phyloP scores from a whole-genome alignment of 2,797 vertebrate genomes.

The Megaceryle alcyon region DNA sequence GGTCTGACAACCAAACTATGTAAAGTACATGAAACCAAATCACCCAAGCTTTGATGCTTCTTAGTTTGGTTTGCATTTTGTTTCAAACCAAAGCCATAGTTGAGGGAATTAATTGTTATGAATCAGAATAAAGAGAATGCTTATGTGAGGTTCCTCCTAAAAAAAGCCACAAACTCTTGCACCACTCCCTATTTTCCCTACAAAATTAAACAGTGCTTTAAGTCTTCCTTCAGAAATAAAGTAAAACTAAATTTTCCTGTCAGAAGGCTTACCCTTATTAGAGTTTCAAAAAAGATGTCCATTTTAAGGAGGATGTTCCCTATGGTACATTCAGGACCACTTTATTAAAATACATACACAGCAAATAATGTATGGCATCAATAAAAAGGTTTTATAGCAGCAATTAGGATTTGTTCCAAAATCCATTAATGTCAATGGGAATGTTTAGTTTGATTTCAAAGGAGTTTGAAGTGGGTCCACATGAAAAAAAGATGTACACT shows the following conservation, averaged over 20 bases:
- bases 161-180: not conserved
- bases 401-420: conserved; percentile 59
- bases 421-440: conserved; percentile 8
- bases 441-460: conserved; percentile 7
- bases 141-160: not conserved
- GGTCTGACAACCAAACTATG: not conserved
- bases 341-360: conserved; percentile 40
- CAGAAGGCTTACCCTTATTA: not conserved
- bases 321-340: not conserved
- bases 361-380: conserved; percentile 45
- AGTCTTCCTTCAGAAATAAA: not conserved
- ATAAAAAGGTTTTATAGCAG: conserved; percentile 29
- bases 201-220: not conserved
- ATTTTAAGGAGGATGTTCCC: not conserved
- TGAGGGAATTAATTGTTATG: not conserved
- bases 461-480: not conserved
- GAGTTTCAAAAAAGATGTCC: not conserved
- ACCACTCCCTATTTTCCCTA: not conserved
- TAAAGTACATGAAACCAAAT: conserved; percentile 1
- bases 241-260: not conserved
- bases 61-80: conserved; percentile 21
- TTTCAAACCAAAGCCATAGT: not conserved
- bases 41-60: not conserved
- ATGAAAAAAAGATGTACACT: not conserved
- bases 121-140: conserved; percentile 6